Conservation (phyloP, 2,888 invertebrate species). For the Cantharis nigra region DNA sequence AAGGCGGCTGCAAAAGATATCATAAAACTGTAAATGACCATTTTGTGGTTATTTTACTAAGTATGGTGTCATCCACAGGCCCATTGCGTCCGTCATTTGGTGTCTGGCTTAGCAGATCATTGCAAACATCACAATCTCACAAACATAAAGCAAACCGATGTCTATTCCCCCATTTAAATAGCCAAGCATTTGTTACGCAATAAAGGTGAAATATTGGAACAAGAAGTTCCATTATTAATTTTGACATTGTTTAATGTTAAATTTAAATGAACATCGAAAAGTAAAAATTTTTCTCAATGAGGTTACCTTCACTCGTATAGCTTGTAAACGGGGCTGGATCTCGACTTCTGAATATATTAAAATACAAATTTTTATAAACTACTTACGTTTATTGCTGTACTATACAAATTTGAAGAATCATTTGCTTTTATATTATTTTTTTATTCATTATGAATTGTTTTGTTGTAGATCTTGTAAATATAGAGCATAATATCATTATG, state of each 20-base stretch:
- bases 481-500: neutral
- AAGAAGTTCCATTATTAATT: neutral
- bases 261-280: neutral
- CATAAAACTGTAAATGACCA: conserved; percentile 54
- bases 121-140: conserved; percentile 25
- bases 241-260: neutral
- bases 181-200: neutral
- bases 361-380: neutral
- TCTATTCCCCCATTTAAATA: neutral
- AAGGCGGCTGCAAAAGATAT: conserved; percentile 47
- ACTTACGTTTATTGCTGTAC: neutral
- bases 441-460: neutral
- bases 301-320: neutral
- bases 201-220: neutral
- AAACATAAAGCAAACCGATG: conserved; percentile 5
- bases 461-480: neutral
- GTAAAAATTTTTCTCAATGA: neutral
- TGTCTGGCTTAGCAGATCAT: conserved; percentile 40
- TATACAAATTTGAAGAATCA: neutral
- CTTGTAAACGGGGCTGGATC: neutral
- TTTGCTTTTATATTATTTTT: neutral
- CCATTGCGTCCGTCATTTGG: conserved; percentile 49
- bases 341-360: neutral
- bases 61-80: conserved; percentile 53
- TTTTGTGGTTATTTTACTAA: conserved; percentile 55